Conservation (phyloP, 2,113 vertebrate species). For the Hippocampus guttulatus region DNA sequence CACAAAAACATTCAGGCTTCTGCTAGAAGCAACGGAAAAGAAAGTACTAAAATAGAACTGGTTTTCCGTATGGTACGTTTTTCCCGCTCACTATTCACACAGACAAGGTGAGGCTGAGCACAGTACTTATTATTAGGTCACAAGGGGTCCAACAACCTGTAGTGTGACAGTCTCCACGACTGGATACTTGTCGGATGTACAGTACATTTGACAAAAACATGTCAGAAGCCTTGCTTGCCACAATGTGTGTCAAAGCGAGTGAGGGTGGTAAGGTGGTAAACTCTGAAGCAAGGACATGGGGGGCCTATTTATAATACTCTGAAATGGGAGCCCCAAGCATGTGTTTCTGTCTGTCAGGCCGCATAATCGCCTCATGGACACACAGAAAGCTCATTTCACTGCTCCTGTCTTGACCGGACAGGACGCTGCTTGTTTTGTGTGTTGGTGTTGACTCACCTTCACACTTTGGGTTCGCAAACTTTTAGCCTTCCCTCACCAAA, state of each 20-base stretch:
- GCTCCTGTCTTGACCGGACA: constrained; percentile 46
- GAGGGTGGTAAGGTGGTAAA: constrained; percentile 51
- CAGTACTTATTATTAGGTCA: not conserved
- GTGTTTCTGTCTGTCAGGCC: constrained; percentile 76
- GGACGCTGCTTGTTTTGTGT: constrained; percentile 32
- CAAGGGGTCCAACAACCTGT: not conserved
- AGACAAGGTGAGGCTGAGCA: too few species aligned
- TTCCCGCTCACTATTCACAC: too few species aligned
- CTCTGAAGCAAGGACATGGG: constrained; percentile 55
- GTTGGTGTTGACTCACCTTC: constrained; percentile 11
- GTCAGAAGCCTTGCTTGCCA: constrained; percentile 9
- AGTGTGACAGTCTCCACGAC: not conserved
- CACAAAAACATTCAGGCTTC: too few species aligned
- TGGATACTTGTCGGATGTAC: not conserved
- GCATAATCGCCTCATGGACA: constrained; percentile 56
- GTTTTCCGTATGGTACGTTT: too few species aligned
- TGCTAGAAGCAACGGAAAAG: too few species aligned
- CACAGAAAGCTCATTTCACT: constrained; percentile 54
- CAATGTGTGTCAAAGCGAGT: constrained; percentile 30
- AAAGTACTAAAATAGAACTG: too few species aligned
- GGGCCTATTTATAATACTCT: constrained; percentile 74
- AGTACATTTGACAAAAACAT: not conserved
- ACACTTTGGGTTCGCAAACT: constrained; percentile 15
- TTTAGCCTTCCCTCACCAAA: constrained; percentile 12
- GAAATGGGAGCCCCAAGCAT: constrained; percentile 75